Evolutionary conservation across 1,140 invertebrate genomes (phyloP).

Genomic region (Cydia strobilella): DNA sequence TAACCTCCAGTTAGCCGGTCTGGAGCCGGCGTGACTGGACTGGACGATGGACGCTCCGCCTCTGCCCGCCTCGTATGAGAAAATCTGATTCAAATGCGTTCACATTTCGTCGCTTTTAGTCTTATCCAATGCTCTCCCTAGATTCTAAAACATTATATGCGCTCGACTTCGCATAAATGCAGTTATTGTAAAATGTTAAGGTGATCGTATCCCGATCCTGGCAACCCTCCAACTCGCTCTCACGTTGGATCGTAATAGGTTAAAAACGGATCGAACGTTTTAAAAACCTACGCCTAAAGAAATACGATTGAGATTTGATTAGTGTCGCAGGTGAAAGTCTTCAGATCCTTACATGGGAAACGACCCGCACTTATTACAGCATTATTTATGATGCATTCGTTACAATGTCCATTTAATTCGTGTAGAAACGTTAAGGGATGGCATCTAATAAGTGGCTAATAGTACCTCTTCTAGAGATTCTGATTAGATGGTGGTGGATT

Average conservation of each 20-base stretch:
- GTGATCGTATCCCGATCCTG: conserved; percentile 57
- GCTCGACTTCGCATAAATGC: conserved; percentile 50
- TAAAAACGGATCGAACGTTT: conserved; percentile 5
- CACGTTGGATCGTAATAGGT: conserved; percentile 26
- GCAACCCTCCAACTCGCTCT: conserved; percentile 50
- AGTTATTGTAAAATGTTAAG: conserved; percentile 58
- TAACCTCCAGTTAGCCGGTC: conserved; percentile 50
- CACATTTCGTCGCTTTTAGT: conserved; percentile 49
- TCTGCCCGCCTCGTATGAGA: conserved; percentile 46
- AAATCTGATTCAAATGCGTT: conserved; percentile 62
- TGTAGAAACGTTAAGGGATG: neutral
- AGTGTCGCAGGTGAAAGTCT: neutral
- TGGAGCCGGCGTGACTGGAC: conserved; percentile 62
- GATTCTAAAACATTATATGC: conserved; percentile 58
- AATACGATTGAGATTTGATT: conserved; percentile 15
- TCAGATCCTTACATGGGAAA: conserved; percentile 21
- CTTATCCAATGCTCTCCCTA: conserved; percentile 48
- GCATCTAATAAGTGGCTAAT: too few relatives aligned
- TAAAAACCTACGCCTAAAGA: neutral
- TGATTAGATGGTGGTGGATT: too few relatives aligned
- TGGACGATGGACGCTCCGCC: conserved; percentile 44
- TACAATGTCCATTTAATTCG: conserved; percentile 8
- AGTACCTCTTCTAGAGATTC: neutral
- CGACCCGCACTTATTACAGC: conserved; percentile 18
- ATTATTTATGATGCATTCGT: conserved; percentile 21